These are phyloP conservation scores for Mirza zaza DNA, from an alignment of 2,113 vertebrate species.

Conservation along the genomic window DNA sequence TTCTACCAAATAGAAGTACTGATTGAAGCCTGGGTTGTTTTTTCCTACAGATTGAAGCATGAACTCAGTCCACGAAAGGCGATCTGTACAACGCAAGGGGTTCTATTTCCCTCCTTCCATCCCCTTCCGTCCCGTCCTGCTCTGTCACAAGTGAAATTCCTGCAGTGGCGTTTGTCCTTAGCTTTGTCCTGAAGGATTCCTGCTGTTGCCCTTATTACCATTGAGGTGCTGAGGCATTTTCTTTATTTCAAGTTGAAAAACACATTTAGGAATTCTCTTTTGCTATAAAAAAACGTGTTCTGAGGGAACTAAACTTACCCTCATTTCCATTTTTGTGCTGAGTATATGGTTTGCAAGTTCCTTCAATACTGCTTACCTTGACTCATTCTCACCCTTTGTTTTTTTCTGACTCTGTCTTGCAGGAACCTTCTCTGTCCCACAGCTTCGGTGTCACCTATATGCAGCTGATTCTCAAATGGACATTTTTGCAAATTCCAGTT, in stretches of 20 bases:
- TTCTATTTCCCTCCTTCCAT: background rate
- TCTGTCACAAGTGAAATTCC: background rate
- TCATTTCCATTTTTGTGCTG: background rate
- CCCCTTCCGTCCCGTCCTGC: background rate
- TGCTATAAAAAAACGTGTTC: background rate
- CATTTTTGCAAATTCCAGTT: background rate
- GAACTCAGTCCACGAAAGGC: background rate
- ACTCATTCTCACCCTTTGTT: background rate
- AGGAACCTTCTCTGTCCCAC: background rate
- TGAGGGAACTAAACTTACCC: background rate
- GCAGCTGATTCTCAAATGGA: background rate
- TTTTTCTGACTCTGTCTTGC: background rate
- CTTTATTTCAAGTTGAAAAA: background rate
- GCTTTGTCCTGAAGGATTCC: background rate
- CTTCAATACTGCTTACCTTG: too few species aligned
- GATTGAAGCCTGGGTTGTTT: background rate
- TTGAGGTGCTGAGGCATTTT: background rate
- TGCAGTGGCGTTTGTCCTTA: background rate
- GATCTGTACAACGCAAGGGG: background rate
- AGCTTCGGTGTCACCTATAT: accelerated
- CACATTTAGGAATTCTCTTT: background rate
- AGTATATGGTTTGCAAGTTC: background rate
- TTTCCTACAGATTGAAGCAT: constrained; percentile 11
- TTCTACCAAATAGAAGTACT: background rate
- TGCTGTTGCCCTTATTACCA: background rate